Evolutionary conservation across 2,888 invertebrate species (phyloP).

Genomic region (Synergus gifuensis): DNA sequence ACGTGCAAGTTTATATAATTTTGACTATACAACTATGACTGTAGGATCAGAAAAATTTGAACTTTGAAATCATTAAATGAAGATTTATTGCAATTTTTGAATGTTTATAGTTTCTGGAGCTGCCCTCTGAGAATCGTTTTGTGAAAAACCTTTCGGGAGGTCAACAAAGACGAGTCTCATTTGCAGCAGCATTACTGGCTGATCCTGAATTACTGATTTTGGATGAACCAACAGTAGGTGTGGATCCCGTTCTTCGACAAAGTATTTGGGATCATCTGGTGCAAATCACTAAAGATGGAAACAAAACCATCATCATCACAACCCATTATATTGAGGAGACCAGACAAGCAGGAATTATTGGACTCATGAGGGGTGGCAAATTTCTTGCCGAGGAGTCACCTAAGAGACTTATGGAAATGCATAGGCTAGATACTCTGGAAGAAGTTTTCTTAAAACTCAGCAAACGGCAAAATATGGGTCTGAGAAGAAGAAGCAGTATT

Average conservation of each 20-base stretch:
- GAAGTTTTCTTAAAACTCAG: conserved; percentile 90
- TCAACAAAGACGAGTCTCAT: conserved; percentile 92
- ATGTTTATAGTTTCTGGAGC: conserved; percentile 77
- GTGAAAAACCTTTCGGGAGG: conserved; percentile 93
- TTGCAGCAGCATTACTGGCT: conserved; percentile 92
- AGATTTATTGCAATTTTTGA: neutral
- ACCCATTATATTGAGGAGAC: conserved; percentile 94
- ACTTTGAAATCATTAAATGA: no score
- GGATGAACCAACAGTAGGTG: conserved; percentile 96
- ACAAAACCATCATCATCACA: conserved; percentile 90
- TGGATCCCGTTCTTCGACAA: conserved; percentile 92
- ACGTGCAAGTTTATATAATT: neutral
- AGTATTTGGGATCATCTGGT: conserved; percentile 93
- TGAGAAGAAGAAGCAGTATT: conserved; percentile 88
- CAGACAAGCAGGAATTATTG: conserved; percentile 89
- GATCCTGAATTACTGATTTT: conserved; percentile 93
- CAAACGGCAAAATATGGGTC: conserved; percentile 89
- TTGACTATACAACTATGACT: no score
- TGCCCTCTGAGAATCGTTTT: conserved; percentile 80
- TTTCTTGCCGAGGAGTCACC: conserved; percentile 93
- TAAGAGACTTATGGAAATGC: conserved; percentile 84
- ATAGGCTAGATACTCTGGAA: conserved; percentile 86
- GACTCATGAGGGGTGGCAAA: conserved; percentile 89
- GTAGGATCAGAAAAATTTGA: no score
- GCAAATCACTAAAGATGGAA: conserved; percentile 86